These are phyloP conservation scores for Myopa tessellatipennis DNA, from an alignment of 2,888 invertebrate species.

Conservation along the genomic window DNA sequence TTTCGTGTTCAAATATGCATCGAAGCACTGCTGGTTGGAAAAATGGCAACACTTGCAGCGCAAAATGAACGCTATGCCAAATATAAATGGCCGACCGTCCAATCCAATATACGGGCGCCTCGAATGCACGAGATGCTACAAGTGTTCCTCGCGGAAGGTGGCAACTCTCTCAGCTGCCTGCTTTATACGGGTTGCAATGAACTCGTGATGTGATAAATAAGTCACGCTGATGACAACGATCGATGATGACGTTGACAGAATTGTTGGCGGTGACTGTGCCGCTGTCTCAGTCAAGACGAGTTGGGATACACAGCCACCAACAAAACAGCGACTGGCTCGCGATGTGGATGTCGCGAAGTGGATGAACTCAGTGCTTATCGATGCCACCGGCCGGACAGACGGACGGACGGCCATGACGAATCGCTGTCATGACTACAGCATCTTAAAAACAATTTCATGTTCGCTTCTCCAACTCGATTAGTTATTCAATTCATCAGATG, in stretches of 20 bases:
- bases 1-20: no score
- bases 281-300: not conserved
- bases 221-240: constrained; percentile 37
- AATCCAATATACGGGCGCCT: not conserved
- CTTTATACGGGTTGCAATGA: not conserved
- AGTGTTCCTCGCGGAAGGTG: not conserved
- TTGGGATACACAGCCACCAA: not conserved
- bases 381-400: constrained; percentile 31
- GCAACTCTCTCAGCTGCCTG: not conserved
- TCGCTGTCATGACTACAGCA: constrained; percentile 32
- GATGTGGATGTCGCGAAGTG: not conserved
- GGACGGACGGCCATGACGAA: constrained; percentile 35
- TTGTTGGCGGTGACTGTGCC: not conserved
- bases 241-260: constrained; percentile 36
- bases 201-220: constrained; percentile 34
- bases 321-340: not conserved
- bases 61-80: no score
- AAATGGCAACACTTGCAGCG: no score
- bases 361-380: constrained; percentile 20
- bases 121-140: not conserved
- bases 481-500: constrained; percentile 48
- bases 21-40: no score
- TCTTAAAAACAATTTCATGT: constrained; percentile 51
- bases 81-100: not conserved
- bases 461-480: constrained; percentile 46